phyloP scores from a whole-genome alignment of 2,797 vertebrate genomes.

The Allobates femoralis region DNA sequence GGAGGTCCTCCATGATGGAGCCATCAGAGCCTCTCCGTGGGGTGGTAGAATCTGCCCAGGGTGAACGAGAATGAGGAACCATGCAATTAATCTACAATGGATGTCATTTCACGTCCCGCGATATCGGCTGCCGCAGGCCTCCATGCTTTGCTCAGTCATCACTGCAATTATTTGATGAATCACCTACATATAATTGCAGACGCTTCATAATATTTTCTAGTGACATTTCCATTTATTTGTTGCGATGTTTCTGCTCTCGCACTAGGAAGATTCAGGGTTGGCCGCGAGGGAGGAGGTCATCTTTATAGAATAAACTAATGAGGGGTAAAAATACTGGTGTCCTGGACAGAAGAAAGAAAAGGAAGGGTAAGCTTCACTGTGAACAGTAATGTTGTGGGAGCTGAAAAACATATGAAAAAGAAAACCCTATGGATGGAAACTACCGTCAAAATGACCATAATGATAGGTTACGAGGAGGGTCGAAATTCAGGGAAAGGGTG shows the following conservation, averaged over 20 bases:
- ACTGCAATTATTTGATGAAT: conserved; percentile 54
- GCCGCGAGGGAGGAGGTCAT: neutral
- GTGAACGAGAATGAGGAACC: neutral
- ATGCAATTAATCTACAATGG: conserved; percentile 36
- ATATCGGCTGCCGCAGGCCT: conserved; percentile 20
- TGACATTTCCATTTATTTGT: conserved; percentile 15
- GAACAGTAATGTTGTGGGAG: neutral
- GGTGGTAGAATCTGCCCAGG: neutral
- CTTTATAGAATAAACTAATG: neutral
- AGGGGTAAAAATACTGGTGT: neutral
- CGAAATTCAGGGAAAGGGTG: too few species aligned
- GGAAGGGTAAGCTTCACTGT: neutral
- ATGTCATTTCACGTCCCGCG: conserved; percentile 17
- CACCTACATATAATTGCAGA: neutral
- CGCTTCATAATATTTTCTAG: conserved; percentile 21
- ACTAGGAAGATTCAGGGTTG: neutral
- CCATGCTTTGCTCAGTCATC: neutral
- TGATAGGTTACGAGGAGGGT: too few species aligned
- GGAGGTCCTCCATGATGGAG: neutral
- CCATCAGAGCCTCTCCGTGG: neutral
- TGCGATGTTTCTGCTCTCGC: neutral
- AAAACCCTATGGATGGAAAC: too few species aligned
- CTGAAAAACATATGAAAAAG: too few species aligned
- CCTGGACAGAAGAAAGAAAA: conserved; percentile 2
- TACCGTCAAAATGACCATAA: too few species aligned